Conservation (phyloP, 2,113 vertebrate species). For the Actinemys pallida region DNA sequence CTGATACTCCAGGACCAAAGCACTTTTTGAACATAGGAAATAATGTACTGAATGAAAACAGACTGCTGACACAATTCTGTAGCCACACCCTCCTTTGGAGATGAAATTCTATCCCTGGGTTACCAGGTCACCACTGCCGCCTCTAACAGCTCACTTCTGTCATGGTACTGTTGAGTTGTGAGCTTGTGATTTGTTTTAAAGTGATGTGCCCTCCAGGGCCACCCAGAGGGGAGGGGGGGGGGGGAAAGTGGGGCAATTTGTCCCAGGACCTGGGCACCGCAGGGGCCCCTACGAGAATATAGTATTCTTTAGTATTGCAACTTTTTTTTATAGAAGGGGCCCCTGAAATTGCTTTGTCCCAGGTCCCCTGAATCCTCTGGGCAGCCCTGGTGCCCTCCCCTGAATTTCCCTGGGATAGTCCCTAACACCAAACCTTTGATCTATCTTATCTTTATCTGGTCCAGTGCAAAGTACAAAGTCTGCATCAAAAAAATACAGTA, state of each 20-base stretch:
- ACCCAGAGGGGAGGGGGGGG: no score
- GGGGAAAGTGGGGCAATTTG: no score
- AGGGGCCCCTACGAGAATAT: no score
- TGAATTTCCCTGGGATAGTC: neutral
- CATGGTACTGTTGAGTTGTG: neutral
- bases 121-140: rapidly evolving
- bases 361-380: no score
- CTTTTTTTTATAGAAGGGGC: no score
- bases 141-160: neutral
- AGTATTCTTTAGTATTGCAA: no score
- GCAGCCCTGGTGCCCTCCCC: neutral
- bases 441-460: neutral
- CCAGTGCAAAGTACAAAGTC: neutral
- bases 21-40: neutral
- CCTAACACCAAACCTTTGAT: no score
- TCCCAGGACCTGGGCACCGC: no score
- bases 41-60: rapidly evolving
- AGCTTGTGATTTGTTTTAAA: neutral
- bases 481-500: neutral
- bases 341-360: no score
- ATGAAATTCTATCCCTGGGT: neutral
- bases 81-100: neutral
- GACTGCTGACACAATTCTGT: neutral
- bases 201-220: neutral
- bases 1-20: neutral